Evolutionary conservation across 1,140 invertebrate species (phyloP).

Genomic region (Drosophila kikkawai): DNA sequence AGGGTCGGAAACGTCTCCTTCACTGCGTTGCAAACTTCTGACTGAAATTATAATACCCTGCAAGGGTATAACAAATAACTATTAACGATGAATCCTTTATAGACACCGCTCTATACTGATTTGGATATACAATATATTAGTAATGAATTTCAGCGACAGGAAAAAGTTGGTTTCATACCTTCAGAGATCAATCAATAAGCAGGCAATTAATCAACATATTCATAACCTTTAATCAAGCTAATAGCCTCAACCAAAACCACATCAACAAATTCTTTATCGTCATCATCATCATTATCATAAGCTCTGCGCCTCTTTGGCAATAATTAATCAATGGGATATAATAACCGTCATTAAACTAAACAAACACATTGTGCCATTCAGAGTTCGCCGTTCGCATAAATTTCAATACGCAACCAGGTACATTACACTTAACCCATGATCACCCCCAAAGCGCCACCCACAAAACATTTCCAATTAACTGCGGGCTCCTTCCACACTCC

Average conservation of each 20-base stretch:
- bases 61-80: background rate
- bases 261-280: slow-evolving; percentile 33
- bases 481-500: background rate
- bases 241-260: slow-evolving; percentile 50
- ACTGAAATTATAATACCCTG: too few species aligned
- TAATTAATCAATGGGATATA: slow-evolving; percentile 76
- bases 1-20: too few species aligned
- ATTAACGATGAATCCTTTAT: too few species aligned
- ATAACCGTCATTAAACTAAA: slow-evolving; percentile 79
- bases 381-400: slow-evolving; percentile 62
- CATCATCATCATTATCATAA: slow-evolving; percentile 22
- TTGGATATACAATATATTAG: too few species aligned
- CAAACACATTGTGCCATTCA: slow-evolving; percentile 63
- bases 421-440: slow-evolving; percentile 39
- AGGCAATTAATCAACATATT: slow-evolving; percentile 34
- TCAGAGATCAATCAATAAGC: background rate
- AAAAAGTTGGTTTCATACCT: background rate
- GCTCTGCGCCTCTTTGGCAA: slow-evolving; percentile 16
- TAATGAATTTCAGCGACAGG: background rate
- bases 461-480: slow-evolving; percentile 65
- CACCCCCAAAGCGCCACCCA: slow-evolving; percentile 5
- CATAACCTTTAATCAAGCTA: slow-evolving; percentile 62
- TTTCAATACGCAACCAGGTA: slow-evolving; percentile 58
- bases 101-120: too few species aligned
- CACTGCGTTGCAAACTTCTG: too few species aligned